Conservation (phyloP, 2,797 vertebrate species). For the Cirrhinus molitorella region DNA sequence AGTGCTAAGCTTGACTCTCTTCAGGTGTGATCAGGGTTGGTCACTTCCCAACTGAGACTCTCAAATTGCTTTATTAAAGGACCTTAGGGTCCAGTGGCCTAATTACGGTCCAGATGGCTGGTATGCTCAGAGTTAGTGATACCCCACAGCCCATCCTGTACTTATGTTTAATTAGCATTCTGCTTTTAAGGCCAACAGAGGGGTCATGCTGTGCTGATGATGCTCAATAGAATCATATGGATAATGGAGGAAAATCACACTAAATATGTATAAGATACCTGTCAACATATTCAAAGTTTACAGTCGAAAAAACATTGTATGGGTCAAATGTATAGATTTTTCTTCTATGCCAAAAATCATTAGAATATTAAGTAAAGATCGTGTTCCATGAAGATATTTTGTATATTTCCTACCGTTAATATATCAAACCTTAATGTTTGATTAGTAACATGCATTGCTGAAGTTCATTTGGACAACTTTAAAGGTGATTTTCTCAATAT, state of each 20-base stretch:
- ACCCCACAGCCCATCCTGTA: conserved; percentile 23
- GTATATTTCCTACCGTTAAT: too few species aligned
- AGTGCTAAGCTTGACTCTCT: conserved; percentile 32
- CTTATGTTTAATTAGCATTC: conserved; percentile 45
- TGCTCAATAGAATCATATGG: background rate
- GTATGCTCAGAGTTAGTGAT: conserved; percentile 52
- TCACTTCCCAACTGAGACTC: conserved; percentile 41
- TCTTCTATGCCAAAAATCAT: too few species aligned
- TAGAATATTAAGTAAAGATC: too few species aligned
- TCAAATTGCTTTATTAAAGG: conserved; percentile 55
- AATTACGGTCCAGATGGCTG: conserved; percentile 78
- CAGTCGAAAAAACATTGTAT: too few species aligned
- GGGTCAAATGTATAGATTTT: too few species aligned
- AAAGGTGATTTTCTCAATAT: too few species aligned
- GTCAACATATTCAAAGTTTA: background rate
- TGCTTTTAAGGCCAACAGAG: conserved; percentile 23
- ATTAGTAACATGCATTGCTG: too few species aligned
- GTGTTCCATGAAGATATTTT: too few species aligned
- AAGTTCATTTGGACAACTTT: too few species aligned
- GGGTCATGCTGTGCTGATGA: conserved; percentile 29
- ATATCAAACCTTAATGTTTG: too few species aligned
- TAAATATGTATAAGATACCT: background rate
- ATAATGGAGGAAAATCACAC: background rate
- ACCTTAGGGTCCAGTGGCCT: conserved; percentile 68
- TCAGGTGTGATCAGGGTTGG: conserved; percentile 31